Base-by-base conservation (phyloP, 2,888 invertebrate species). In the Trachelus iudaicus region DNA sequence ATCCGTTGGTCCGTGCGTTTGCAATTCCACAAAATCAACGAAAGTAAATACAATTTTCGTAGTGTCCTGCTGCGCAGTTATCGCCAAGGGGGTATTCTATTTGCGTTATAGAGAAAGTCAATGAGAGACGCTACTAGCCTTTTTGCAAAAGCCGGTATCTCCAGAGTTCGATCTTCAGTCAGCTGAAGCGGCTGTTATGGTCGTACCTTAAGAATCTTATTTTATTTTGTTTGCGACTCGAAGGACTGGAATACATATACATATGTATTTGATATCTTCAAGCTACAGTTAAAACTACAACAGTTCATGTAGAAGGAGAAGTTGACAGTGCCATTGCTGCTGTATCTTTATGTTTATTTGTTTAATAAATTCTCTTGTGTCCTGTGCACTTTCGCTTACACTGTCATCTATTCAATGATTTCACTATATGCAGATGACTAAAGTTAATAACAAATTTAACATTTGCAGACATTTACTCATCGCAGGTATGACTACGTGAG, bases 81-180 rank as follows among this genome's bases (percentile, higher is more conserved):
- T 78, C 75, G 69, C 68, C 73, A 73, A 69, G 69, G 69, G 76
- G 79, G 76, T 78, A 79, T 79, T 81, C 80, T 81, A 81, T 80
- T 80, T 80, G 75, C 79, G 80, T 80, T 81, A 77, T 73, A 80
- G 81, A 79, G 81, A 81, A 81, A 81, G 81, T 81, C 77, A 73
- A 73, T 69, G 79, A 77, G 76, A 81, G 81, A 75, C 69, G 56
- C 56, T 56, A 15, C 56, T 56, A 15, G 56, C 23, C 56, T 56
- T 56, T 56, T 56, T 56, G 56, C 56, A 56, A 56, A 23, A 23
- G 23, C 56, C 9, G 56, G 56, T 56, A 56, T 56, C 56, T 56
- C 23, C 23, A 56, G 23, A 56, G 23, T 56, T 56, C 9, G 56
- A 56, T 56, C 56, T 56, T 56, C 23, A 56, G 56, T 56, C 56